These are phyloP conservation scores for Neotoxoptera formosana DNA, from an alignment of 1,140 invertebrate species.

Conservation along the genomic window DNA sequence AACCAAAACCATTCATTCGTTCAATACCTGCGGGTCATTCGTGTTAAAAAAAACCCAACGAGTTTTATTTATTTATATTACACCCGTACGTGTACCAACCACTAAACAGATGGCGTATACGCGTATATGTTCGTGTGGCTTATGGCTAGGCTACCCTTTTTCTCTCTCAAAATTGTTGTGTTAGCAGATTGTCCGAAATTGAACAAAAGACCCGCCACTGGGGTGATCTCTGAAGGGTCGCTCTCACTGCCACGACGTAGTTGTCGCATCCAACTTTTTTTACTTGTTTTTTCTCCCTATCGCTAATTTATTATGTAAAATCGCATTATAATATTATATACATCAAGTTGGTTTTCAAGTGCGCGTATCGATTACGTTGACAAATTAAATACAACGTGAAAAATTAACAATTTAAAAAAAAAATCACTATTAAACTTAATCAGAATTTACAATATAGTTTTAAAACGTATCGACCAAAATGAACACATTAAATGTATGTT, in stretches of 20 bases:
- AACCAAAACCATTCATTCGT: not conserved
- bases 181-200: slow-evolving; percentile 46
- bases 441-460: not conserved
- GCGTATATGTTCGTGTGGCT: not conserved
- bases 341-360: not conserved
- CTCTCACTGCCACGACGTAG: not conserved
- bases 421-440: slow-evolving; percentile 12
- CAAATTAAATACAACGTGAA: slow-evolving; percentile 13
- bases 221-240: slow-evolving; percentile 21
- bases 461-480: not conserved
- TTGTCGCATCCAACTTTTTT: not conserved
- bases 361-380: slow-evolving; percentile 19
- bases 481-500: too few relatives aligned
- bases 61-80: slow-evolving; percentile 31
- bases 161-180: slow-evolving; percentile 26
- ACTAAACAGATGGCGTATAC: slow-evolving; percentile 47
- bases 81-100: slow-evolving; percentile 26
- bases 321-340: slow-evolving; percentile 28
- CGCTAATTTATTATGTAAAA: slow-evolving; percentile 36
- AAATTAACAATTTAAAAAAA: not conserved
- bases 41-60: not conserved
- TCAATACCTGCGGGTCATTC: slow-evolving; percentile 35
- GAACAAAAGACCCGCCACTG: slow-evolving; percentile 23
- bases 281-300: slow-evolving; percentile 7
- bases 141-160: slow-evolving; percentile 35